Base-by-base conservation (phyloP, 1,140 invertebrate genomes). In the Drosophila orosa region DNA sequence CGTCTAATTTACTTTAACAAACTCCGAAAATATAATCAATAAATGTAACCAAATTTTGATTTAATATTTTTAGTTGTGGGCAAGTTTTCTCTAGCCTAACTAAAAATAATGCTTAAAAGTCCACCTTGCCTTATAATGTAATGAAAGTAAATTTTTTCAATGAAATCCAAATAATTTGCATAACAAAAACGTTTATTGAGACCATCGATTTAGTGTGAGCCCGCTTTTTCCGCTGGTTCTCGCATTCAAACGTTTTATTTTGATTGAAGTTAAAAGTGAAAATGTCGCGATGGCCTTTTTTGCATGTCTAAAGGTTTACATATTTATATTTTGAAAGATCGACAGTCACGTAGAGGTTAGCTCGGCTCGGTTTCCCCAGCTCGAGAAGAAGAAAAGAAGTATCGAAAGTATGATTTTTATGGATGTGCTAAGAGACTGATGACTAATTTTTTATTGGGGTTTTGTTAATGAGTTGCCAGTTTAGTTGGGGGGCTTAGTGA, bases 141-240 rank as follows among this genome's bases (percentile, higher is more conserved):
- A 87, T 74, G 80, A 87, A 87, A 87, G 83, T 87, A 84, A 68
- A 89, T 89, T 59, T 89, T 80, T 84, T 67, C 19, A 83, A 87
- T 89, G 80, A 83, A 89, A 87, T 63, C 65, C 58, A 59, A 76
- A 31, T 29, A 39, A 81, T 86, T 87, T 87, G 75, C 83, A 86
- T 86, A 77, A 79, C 66, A 79, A 73, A 75, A 47, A 48, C 69
- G 44, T 33, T 40, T 33, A 31, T 62, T 69, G 57, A 57, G 39
- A 63, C 47, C 66, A 63, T 71, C 69, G 39, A 59, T 47, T 71
- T 61, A 58, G 25, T 24, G 24, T 54, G 33, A 37, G 39, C 44
- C 27, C 74, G 33, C 45, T 39, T 33, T 56, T 39, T 33, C 63
- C 59, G 74, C 44, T 61, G 74, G 65, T 74, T 79, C 72, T 82